Conservation (phyloP, 2,113 vertebrate genomes). For the Lophotis ruficrista region DNA sequence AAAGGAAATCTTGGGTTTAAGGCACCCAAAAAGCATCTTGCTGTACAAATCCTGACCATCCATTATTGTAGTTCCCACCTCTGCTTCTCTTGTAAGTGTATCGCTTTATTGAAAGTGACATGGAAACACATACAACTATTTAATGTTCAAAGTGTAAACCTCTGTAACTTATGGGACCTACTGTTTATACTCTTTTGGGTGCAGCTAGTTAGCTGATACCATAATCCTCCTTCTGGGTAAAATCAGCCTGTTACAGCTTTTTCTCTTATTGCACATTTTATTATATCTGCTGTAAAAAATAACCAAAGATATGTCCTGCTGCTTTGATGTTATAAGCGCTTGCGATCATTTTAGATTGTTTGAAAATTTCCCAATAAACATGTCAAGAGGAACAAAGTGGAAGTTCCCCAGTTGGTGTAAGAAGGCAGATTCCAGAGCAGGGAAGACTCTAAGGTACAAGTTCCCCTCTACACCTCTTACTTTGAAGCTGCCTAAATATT, state of each 20-base stretch:
- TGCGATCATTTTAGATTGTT: background rate
- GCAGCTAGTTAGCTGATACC: background rate
- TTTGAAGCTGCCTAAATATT: background rate
- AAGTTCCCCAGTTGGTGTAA: background rate
- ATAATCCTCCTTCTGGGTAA: background rate
- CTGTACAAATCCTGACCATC: background rate
- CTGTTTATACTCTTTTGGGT: background rate
- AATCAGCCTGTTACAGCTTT: background rate
- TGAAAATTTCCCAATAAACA: conserved; percentile 2
- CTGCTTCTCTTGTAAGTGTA: background rate
- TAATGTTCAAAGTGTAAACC: background rate
- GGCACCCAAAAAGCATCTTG: conserved; percentile 32
- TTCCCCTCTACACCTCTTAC: background rate
- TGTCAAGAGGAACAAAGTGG: background rate
- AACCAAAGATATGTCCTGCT: background rate
- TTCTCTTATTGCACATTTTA: conserved; percentile 48
- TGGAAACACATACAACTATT: background rate
- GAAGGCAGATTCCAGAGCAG: conserved; percentile 34
- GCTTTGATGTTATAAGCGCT: background rate
- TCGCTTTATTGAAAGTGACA: background rate
- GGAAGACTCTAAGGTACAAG: background rate
- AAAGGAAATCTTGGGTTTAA: conserved; percentile 33
- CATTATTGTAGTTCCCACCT: background rate
- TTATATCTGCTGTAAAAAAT: background rate
- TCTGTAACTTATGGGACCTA: background rate